Base-by-base conservation (phyloP, 2,113 vertebrate genomes). In the Gasterosteus aculeatus region DNA sequence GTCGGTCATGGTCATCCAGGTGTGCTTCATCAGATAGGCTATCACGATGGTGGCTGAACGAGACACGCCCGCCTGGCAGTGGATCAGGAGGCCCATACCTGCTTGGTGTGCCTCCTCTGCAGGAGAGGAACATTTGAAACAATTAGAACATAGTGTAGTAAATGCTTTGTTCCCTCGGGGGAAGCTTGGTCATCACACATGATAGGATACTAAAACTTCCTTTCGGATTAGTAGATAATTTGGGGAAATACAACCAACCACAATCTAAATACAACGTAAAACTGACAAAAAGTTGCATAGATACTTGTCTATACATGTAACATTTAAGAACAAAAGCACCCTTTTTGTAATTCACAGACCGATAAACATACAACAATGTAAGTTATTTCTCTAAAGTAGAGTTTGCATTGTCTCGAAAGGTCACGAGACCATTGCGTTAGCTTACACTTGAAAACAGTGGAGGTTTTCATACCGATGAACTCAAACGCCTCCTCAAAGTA, bases 401-500 rank as follows among this genome's bases (percentile, higher is more conserved):
- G 22, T 15, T 38, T 16, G 31, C 16, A 3, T 41, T 2, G 26
- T 44, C 58, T 33, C 5, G 11, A 58, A 42, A 65, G 49, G 72
- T 72, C 61, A 60, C n/a, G 11, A 33, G 33, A 57, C 72, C 39
- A 3, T n/a, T 10, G n/a, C 16, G 14, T 29, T 29, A 42, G 39
- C 31, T 39, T 41, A 31, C 39, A 16, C 16, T 4, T 14, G 49
- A 57, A 61, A 77, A 66, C 35, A 22, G 16, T 33, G 33, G 26
- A 33, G 19, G 39, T 51, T 84, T 53, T 89, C 85, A 87, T 97
- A 99, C 98, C 98, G 7, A 99, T 99, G 89, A 98, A 99, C 89
- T 99, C 98, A 78, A 99, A 99, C 2, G 98, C 98, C 95, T 99
- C 98, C 90, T 99, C 98, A 9, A 99, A 99, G 92, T 99, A 99